Percentiles rank a stretch among this genome's conserved stretches.
Evolutionary conservation across 2,113 vertebrate genomes (phyloP).

Genomic region (Vulpes vulpes): DNA sequence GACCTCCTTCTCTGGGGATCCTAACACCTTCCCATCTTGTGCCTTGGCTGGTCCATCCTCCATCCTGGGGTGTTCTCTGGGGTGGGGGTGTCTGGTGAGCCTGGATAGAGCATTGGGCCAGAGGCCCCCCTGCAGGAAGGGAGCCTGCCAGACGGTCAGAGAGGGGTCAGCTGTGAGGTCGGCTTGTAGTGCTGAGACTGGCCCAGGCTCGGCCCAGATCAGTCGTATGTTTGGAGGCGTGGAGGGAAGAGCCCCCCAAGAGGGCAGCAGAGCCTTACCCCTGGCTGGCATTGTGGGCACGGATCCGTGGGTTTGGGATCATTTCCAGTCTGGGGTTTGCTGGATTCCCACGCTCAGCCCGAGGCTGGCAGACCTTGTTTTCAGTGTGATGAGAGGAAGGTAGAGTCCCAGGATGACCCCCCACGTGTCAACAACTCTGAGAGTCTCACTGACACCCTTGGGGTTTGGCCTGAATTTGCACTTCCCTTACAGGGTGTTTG

Average conservation of each 20-base stretch:
- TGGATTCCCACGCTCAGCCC: background rate
- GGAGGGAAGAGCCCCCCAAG: background rate
- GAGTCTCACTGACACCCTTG: background rate
- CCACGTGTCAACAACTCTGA: fast-evolving
- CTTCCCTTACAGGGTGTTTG: background rate
- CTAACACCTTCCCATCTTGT: background rate
- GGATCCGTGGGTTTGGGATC: background rate
- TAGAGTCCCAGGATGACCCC: too few species aligned
- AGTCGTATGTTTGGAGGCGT: too few species aligned
- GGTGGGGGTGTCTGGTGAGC: background rate
- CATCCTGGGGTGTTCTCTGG: background rate
- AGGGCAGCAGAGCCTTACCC: too few species aligned
- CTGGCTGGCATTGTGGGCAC: background rate
- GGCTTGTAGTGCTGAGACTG: too few species aligned
- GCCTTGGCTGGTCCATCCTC: background rate
- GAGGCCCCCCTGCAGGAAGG: background rate
- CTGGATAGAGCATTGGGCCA: background rate
- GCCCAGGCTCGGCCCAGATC: background rate
- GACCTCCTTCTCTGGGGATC: background rate
- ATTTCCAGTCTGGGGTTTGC: background rate
- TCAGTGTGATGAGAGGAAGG: background rate
- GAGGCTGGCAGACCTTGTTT: background rate
- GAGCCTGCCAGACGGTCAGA: background rate
- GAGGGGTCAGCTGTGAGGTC: background rate
- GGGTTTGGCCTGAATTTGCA: too few species aligned